A percentile compares a stretch with the other conserved stretches of the same genome.
phyloP scores from a whole-genome alignment of 1,140 invertebrate species.

The Carposina sasakii region DNA sequence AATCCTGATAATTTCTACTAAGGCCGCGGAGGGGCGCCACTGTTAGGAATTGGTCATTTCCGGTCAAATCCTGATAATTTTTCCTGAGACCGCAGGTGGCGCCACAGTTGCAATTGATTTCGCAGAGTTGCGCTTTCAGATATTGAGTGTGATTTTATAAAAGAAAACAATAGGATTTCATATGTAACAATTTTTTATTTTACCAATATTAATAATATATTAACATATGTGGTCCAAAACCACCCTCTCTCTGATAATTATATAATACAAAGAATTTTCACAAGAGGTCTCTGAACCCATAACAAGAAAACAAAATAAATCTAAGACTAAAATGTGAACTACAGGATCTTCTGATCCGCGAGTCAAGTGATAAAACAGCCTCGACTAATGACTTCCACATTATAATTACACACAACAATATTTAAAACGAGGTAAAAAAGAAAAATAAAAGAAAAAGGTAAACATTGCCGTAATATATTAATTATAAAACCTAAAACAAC shows the following conservation, averaged over 20 bases:
- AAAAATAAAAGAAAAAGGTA: constrained; percentile 41
- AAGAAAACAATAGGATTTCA: constrained; percentile 30
- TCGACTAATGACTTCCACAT: constrained; percentile 35
- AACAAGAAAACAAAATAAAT: constrained; percentile 60
- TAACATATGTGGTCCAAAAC: constrained; percentile 67
- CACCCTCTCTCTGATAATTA: constrained; percentile 64
- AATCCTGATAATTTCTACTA: too few relatives aligned
- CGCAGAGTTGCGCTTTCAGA: neutral
- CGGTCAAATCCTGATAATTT: too few relatives aligned
- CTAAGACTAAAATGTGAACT: constrained; percentile 40
- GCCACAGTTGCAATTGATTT: too few relatives aligned
- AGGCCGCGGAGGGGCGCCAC: too few relatives aligned
- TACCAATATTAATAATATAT: constrained; percentile 72
- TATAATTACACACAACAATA: constrained; percentile 37
- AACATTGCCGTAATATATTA: constrained; percentile 57
- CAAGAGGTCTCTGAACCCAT: constrained; percentile 59
- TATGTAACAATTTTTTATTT: constrained; percentile 70
- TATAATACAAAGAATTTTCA: constrained; percentile 68
- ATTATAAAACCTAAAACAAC: constrained; percentile 46
- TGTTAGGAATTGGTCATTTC: too few relatives aligned
- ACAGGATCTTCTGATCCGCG: constrained; percentile 19
- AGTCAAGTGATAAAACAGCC: constrained; percentile 43
- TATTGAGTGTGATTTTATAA: constrained; percentile 11
- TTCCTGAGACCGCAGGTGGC: too few relatives aligned
- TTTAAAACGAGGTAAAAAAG: constrained; percentile 58